Conservation (phyloP, 1,140 invertebrate species). For the Aphaenogaster rudis region DNA sequence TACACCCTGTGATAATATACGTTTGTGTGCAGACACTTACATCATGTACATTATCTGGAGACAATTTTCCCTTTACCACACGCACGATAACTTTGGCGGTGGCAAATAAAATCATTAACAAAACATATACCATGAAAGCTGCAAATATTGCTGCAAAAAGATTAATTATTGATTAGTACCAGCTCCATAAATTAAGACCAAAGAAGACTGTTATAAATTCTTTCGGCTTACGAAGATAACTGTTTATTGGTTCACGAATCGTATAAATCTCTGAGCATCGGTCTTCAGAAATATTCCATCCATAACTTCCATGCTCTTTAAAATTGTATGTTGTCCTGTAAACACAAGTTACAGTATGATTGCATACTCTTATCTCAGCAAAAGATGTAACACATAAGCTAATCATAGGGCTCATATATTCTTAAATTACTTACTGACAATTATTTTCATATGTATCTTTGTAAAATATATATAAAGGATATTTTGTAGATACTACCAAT, state of each 20-base stretch:
- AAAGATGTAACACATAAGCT: background rate
- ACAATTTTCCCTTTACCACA: constrained; percentile 73
- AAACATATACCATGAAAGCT: constrained; percentile 84
- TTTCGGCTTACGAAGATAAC: constrained; percentile 86
- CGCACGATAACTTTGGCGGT: constrained; percentile 77
- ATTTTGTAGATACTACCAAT: constrained; percentile 85
- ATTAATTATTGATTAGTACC: constrained; percentile 24
- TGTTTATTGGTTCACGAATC: constrained; percentile 83
- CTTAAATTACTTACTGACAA: constrained; percentile 83
- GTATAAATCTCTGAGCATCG: constrained; percentile 84
- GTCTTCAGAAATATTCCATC: constrained; percentile 86
- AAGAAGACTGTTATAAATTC: background rate
- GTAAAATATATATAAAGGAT: constrained; percentile 83
- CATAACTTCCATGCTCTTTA: constrained; percentile 87
- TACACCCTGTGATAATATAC: background rate
- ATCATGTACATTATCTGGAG: constrained; percentile 73
- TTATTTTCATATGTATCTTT: constrained; percentile 63
- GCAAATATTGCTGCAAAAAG: constrained; percentile 85
- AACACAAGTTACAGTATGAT: constrained; percentile 38
- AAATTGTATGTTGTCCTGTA: constrained; percentile 82
- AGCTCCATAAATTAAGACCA: background rate
- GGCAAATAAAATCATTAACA: constrained; percentile 81
- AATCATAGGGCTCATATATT: background rate
- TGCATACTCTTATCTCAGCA: background rate
- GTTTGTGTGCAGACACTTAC: constrained; percentile 77